These are phyloP conservation scores for Eilema griseolum DNA, from an alignment of 2,888 invertebrate species.

Conservation along the genomic window DNA sequence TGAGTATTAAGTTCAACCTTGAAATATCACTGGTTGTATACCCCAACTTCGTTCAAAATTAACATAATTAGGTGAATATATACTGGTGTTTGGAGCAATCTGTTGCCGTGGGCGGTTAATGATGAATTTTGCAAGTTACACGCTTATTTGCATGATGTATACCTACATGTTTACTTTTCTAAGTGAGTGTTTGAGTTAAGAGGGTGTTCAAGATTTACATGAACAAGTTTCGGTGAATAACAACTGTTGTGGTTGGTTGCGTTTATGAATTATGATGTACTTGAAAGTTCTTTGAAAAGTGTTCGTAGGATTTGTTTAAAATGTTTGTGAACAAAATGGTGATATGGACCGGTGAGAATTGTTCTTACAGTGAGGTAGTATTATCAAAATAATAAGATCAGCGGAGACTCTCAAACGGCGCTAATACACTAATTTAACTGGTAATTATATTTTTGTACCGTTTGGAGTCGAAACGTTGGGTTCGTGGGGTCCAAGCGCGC, in stretches of 20 bases:
- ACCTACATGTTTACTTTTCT: slow-evolving; percentile 6
- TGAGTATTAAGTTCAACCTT: slow-evolving; percentile 30
- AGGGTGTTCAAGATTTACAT: slow-evolving; percentile 3
- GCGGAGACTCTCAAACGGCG: too few relatives aligned
- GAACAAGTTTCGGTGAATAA: neutral
- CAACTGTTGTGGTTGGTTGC: neutral
- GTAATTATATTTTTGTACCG: too few relatives aligned
- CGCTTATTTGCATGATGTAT: neutral
- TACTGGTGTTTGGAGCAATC: slow-evolving; percentile 39
- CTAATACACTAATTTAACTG: too few relatives aligned
- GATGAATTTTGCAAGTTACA: slow-evolving; percentile 21
- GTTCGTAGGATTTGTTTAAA: too few relatives aligned
- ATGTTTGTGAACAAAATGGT: too few relatives aligned
- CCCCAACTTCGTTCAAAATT: slow-evolving; percentile 26
- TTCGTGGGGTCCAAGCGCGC: too few relatives aligned
- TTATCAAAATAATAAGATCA: too few relatives aligned
- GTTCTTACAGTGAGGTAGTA: too few relatives aligned
- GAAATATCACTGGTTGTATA: slow-evolving; percentile 24
- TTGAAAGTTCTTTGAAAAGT: too few relatives aligned
- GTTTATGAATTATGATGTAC: neutral
- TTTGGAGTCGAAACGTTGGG: too few relatives aligned
- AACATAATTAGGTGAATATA: slow-evolving; percentile 41
- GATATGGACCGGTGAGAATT: too few relatives aligned
- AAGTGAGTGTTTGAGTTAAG: neutral
- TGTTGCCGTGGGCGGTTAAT: slow-evolving; percentile 24